Percentiles rank a stretch among this genome's conserved stretches.
These are phyloP conservation scores for Drosophila limbata DNA, from an alignment of 2,888 invertebrate genomes.

Conservation along the genomic window DNA sequence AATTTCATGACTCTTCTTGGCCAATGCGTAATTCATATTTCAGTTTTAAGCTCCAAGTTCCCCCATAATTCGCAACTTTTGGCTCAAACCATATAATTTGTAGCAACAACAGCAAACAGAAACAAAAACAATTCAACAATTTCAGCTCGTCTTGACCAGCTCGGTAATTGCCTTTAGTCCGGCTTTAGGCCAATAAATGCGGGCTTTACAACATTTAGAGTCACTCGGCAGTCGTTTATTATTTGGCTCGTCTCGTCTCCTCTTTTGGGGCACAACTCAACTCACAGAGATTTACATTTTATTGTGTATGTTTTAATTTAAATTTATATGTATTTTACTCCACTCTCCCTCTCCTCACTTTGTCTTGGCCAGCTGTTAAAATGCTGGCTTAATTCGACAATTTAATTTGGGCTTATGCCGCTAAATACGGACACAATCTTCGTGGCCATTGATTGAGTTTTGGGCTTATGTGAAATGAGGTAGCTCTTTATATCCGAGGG, in stretches of 20 bases:
- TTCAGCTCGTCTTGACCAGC: conserved; percentile 33
- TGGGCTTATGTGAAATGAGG: conserved; percentile 68
- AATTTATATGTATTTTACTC: conserved; percentile 56
- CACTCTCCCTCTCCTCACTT: not conserved
- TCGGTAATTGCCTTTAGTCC: conserved; percentile 56
- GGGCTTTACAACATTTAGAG: conserved; percentile 76
- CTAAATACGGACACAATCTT: conserved; percentile 60
- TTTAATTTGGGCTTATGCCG: conserved; percentile 75
- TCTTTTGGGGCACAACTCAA: not conserved
- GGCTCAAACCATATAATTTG: conserved; percentile 71
- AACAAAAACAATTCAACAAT: conserved; percentile 23
- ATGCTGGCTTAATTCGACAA: conserved; percentile 76
- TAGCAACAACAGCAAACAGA: conserved; percentile 35
- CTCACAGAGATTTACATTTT: conserved; percentile 67
- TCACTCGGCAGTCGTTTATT: conserved; percentile 67
- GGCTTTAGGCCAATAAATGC: conserved; percentile 64
- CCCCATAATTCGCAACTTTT: conserved; percentile 57
- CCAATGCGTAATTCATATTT: conserved; percentile 71
- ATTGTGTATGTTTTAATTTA: conserved; percentile 79
- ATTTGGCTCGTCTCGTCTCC: conserved; percentile 43
- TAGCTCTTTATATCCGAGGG: conserved; percentile 47
- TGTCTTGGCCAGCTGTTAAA: conserved; percentile 58
- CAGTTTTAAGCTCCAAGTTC: conserved; percentile 29
- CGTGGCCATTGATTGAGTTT: conserved; percentile 23
- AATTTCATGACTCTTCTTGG: conserved; percentile 54